A percentile compares a stretch with the other conserved stretches of the same genome.
Evolutionary conservation across 37 sponge, comb jelly and placozoan genomes (phyloP).

Genomic region (Aphrocallistes beatrix): DNA sequence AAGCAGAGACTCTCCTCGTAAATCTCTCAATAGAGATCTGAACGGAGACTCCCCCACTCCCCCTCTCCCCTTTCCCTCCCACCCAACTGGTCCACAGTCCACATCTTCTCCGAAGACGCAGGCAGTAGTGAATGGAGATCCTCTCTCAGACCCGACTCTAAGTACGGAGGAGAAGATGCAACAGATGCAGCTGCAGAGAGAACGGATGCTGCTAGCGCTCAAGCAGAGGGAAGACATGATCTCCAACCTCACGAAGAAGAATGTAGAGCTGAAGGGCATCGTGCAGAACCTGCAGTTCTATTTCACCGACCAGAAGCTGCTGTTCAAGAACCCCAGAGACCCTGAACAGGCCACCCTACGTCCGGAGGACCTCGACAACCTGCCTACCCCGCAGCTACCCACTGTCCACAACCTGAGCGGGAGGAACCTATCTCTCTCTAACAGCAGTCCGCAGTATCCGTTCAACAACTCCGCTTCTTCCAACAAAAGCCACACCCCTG

Average conservation of each 20-base stretch:
- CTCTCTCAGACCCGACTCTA: background rate
- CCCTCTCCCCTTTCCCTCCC: background rate
- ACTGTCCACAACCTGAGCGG: background rate
- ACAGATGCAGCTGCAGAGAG: background rate
- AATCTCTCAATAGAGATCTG: background rate
- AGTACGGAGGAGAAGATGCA: background rate
- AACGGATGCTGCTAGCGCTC: background rate
- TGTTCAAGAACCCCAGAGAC: constrained; percentile 11
- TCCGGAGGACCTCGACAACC: background rate
- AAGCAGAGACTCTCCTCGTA: background rate
- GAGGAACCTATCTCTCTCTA: background rate
- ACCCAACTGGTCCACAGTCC: background rate
- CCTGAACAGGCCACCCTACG: background rate
- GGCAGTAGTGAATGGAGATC: background rate
- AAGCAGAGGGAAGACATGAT: background rate
- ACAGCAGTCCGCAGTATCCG: constrained; percentile 7
- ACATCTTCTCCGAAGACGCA: background rate
- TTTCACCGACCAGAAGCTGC: background rate
- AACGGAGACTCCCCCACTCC: background rate
- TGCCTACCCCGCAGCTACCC: background rate
- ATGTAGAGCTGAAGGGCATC: constrained; percentile 6
- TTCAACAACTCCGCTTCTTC: constrained; percentile 1
- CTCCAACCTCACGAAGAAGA: background rate
- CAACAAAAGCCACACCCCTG: background rate
- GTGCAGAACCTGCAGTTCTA: background rate